Base-by-base conservation (phyloP, 2,888 invertebrate genomes). In the Noctua fimbriata region DNA sequence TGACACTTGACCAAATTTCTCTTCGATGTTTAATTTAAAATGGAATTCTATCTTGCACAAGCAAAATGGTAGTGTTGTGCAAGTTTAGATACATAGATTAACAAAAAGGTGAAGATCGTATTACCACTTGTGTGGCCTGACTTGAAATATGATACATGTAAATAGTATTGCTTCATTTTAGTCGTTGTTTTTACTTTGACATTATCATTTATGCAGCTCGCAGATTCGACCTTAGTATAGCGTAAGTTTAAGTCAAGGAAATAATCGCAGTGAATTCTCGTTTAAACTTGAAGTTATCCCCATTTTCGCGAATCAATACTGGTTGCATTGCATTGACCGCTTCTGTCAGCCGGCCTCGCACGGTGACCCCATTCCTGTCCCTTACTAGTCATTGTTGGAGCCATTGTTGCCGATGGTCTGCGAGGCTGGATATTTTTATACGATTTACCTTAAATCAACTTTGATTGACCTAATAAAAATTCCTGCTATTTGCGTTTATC, bases 1-100 rank as follows among this genome's bases (percentile, higher is more conserved):
- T 96, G 95, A 94, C 93, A 92, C 91, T 92, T 94, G 92, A 91
- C 93, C 93, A 94, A 95, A 95, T 95, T 96, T 96, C 95, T 93
- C 94, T 94, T 91, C 70, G 78, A 84, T 86, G n/a, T 80, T 82
- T 70, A 75, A 78, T 49, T 79, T 78, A 63, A 77, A 82, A 83
- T 73, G 71, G 69, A 76, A 82, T 76, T 82, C 76, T 85, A 82
- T 85, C 73, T 82, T 83, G 67, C 49, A 71, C 82, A 76, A 78
- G 49, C 70, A 58, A 66, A 55, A 47, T 78, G 47, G 69, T 47
- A 69, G 67, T 81, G 69, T 85, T 86, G 79, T 84, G 83, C 80
- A 77, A 88, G 82, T 76, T 73, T 67, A 65, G 69, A 65, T 65
- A 76, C 73, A 63, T 73, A 81, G 65, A 76, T 79, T 78, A 81